Evolutionary conservation across 2,888 invertebrate genomes (phyloP).

Genomic region (Caenorhabditis parvicauda): DNA sequence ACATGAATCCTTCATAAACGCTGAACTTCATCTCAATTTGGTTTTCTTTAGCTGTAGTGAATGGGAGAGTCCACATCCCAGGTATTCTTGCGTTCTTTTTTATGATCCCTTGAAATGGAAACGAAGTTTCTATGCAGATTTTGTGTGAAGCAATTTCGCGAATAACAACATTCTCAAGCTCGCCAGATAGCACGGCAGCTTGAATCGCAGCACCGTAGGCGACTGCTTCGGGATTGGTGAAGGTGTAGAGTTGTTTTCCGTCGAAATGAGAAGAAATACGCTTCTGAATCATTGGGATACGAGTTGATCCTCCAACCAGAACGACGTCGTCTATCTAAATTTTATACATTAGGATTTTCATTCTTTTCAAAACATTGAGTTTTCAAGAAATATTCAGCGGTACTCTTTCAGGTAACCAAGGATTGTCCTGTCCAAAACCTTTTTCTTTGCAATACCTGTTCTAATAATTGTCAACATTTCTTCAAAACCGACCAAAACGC

Average conservation of each 20-base stretch:
- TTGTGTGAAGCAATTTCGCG: conserved; percentile 23
- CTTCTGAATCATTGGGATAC: conserved; percentile 65
- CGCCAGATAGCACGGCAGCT: conserved; percentile 70
- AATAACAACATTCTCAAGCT: conserved; percentile 24
- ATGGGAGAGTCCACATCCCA: conserved; percentile 14
- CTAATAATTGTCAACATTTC: no score
- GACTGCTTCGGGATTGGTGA: conserved; percentile 78
- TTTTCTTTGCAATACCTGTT: no score
- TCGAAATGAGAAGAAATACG: conserved; percentile 54
- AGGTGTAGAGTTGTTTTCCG: no score
- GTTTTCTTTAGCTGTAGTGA: conserved; percentile 22
- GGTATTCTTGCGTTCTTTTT: conserved; percentile 18
- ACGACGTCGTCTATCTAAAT: conserved; percentile 65
- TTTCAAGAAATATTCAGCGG: background rate
- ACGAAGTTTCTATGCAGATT: conserved; percentile 23
- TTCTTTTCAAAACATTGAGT: background rate
- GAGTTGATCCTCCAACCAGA: conserved; percentile 67
- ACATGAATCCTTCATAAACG: conserved; percentile 29
- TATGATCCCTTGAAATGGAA: conserved; percentile 22
- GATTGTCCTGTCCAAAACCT: no score
- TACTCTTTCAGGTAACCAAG: no score
- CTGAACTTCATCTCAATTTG: conserved; percentile 16
- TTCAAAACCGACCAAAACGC: no score
- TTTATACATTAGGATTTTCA: background rate
- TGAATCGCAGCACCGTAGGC: conserved; percentile 97